A percentile compares a stretch with the other conserved stretches of the same genome.
These are phyloP conservation scores for Sinocyclocheilus anophthalmus DNA, from an alignment of 2,113 vertebrate genomes.

Conservation along the genomic window DNA sequence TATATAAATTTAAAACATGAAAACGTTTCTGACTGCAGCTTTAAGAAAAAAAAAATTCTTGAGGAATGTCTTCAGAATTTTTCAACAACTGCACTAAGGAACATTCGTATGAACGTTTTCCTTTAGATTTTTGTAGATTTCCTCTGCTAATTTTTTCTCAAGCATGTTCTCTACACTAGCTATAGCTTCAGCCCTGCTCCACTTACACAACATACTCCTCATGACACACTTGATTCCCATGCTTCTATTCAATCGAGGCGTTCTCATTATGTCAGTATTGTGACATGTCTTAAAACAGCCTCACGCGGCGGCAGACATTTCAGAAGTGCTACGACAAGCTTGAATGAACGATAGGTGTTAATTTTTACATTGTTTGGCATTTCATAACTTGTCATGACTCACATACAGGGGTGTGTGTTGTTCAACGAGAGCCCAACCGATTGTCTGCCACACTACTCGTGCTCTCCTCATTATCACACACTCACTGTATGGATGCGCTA, in stretches of 20 bases:
- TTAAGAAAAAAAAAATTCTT: background rate
- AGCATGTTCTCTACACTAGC: background rate
- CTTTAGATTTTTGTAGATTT: background rate
- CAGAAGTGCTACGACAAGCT: background rate
- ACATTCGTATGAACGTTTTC: background rate
- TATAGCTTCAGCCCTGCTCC: slow-evolving; percentile 4
- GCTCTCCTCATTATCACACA: slow-evolving; percentile 2
- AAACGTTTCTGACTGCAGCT: too few relatives aligned
- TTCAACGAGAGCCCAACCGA: slow-evolving; percentile 11
- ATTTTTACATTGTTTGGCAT: background rate
- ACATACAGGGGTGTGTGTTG: background rate
- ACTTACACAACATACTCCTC: slow-evolving; percentile 16
- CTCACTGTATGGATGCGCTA: background rate
- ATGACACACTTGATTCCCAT: slow-evolving; percentile 9
- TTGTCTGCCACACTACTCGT: background rate
- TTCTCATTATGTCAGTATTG: slow-evolving; percentile 24
- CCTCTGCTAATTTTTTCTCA: background rate
- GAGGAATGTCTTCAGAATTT: background rate
- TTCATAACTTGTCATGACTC: slow-evolving; percentile 19
- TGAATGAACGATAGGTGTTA: slow-evolving; percentile 26
- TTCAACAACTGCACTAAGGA: background rate
- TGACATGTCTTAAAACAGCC: slow-evolving; percentile 18
- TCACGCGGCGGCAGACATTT: background rate
- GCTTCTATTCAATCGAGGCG: slow-evolving; percentile 9
- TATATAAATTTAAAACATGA: too few relatives aligned